phyloP scores from a whole-genome alignment of 2,888 invertebrate species.

The Deilephila elpenor region DNA sequence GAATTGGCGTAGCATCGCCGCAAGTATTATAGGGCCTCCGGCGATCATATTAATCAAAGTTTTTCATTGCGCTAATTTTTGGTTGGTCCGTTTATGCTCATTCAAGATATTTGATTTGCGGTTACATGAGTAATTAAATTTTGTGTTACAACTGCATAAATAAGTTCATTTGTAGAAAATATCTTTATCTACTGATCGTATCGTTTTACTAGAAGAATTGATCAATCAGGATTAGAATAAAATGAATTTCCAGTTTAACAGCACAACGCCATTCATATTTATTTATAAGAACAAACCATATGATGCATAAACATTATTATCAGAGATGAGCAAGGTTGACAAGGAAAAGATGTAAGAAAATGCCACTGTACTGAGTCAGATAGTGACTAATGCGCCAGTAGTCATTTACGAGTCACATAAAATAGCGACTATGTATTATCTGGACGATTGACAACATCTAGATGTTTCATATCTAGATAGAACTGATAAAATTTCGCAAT shows the following conservation, averaged over 20 bases:
- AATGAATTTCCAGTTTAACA: neutral
- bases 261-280: neutral
- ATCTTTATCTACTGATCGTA: too few relatives aligned
- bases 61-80: too few relatives aligned
- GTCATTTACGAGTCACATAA: conserved; percentile 16
- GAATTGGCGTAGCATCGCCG: too few relatives aligned
- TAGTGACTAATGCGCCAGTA: conserved; percentile 4
- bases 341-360: conserved; percentile 15
- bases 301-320: neutral
- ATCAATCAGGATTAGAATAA: neutral
- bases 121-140: too few relatives aligned
- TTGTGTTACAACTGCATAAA: too few relatives aligned
- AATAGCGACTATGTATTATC: neutral
- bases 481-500: neutral
- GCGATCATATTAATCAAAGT: too few relatives aligned
- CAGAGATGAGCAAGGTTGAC: conserved; percentile 13
- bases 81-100: too few relatives aligned
- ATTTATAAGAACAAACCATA: neutral
- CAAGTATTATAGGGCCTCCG: too few relatives aligned
- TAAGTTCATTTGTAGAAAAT: too few relatives aligned
- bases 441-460: neutral
- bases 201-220: neutral
- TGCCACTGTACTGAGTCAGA: conserved; percentile 3
- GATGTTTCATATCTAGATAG: neutral
- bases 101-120: too few relatives aligned